Conservation (phyloP, 2,888 invertebrate species). For the Drosophila robusta region DNA sequence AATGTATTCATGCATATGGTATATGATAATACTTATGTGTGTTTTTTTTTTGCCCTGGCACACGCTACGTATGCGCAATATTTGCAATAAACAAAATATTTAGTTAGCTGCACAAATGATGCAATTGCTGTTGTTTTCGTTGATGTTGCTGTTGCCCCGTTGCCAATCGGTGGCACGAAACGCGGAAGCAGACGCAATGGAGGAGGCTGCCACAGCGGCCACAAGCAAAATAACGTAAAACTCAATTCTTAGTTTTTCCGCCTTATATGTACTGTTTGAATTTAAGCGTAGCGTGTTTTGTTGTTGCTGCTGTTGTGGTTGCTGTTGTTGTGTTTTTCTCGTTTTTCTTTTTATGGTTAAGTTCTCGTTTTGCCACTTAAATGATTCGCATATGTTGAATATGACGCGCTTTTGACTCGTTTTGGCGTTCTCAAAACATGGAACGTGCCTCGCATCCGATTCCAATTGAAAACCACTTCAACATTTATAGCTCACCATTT, state of each 20-base stretch:
- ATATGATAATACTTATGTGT: constrained; percentile 32
- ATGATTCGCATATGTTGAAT: constrained; percentile 9
- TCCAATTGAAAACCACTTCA: constrained; percentile 33
- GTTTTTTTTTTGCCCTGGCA: constrained; percentile 43
- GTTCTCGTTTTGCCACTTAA: constrained; percentile 44
- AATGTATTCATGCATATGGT: neutral
- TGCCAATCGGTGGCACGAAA: constrained; percentile 44
- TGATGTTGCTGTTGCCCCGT: constrained; percentile 21
- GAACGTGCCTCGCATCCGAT: constrained; percentile 68
- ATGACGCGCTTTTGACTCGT: constrained; percentile 32
- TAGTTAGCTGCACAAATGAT: constrained; percentile 57
- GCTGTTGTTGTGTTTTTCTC: constrained; percentile 1
- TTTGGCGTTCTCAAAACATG: constrained; percentile 43
- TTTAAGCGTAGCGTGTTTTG: constrained; percentile 1
- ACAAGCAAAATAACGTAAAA: constrained; percentile 56
- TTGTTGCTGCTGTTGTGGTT: neutral
- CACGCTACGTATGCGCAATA: constrained; percentile 71
- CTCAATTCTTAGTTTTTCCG: constrained; percentile 4
- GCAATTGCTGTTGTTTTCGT: constrained; percentile 53
- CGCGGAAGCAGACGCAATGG: constrained; percentile 47
- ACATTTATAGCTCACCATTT: constrained; percentile 24
- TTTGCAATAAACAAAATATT: constrained; percentile 42
- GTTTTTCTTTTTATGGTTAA: constrained; percentile 33
- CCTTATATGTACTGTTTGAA: neutral
- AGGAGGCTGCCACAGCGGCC: constrained; percentile 43